Evolutionary conservation across 2,888 invertebrate genomes (phyloP), one percentile per base, ranked within the genome.

Genomic region (Campopleginae sp.): DNA sequence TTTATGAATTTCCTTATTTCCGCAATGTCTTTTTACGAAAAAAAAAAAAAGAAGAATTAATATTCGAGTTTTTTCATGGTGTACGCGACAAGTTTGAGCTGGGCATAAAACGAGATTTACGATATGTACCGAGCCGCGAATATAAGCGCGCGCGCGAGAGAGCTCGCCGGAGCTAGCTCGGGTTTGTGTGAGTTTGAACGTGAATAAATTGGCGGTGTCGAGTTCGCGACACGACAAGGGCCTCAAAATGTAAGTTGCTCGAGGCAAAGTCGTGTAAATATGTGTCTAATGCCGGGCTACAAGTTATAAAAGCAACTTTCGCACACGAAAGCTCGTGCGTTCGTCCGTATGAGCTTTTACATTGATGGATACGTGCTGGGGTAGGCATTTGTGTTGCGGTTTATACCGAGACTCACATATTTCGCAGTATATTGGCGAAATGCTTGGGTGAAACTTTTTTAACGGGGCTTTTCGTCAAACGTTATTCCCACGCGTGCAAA

Each of bases 401-500:
- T 33, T 74, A 66, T 74, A 17, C 44, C 10, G 38, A 17, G 14
- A 54, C 54, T 19, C 27, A 7, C 23, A 54, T 54, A 72, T 42
- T 46, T 44, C n/a, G 14, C 61, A 19, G 44, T 61, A 44, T 44
- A 74, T 74, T 74, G 61, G 74, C 17, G 61, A 74, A 74, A 74
- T 74, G 31, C 58, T 42, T 61, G 51, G 68, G 78, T 72, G 46
- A 42, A 72, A 1, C n/a, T 76, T 81, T 78, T 83, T 83, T 61
- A 74, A 68, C 68, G 77, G 76, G 42, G 48, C 74, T 83, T 68
- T 78, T 83, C 72, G 66, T 46, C 58, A 48, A 61, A 68, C 66
- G 68, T 83, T 78, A 68, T 82, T 83, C 82, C 82, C 78, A 78
- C 78, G 78, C 82, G 77, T 54, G 74, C 27, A 74, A 83, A 83